Evolutionary conservation across 2,888 invertebrate genomes (phyloP).

Genomic region (Ephialtes manifestator): DNA sequence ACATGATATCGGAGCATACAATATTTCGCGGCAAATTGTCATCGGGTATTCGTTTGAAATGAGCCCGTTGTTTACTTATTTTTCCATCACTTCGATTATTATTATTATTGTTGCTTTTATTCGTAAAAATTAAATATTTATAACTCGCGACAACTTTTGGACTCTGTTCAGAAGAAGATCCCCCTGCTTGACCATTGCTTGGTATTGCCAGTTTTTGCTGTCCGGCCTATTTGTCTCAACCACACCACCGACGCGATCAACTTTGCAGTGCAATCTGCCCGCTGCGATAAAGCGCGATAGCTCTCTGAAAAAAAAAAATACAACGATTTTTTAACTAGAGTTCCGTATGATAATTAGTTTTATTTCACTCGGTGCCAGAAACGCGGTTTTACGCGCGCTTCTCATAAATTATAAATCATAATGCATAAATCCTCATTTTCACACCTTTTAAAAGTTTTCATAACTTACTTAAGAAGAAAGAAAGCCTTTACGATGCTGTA

Average conservation of each 20-base stretch:
- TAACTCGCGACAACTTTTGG: conserved; percentile 99
- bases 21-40: conserved; percentile 23
- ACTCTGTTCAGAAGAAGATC: conserved; percentile 98
- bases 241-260: conserved; percentile 98
- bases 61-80: conserved; percentile 7
- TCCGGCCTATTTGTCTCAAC: conserved; percentile 98
- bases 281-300: conserved; percentile 97
- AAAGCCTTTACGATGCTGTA: too few relatives aligned
- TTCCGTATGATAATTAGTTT: neutral
- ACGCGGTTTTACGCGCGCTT: too few relatives aligned
- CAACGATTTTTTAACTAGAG: neutral
- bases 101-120: conserved; percentile 44
- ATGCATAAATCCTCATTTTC: too few relatives aligned
- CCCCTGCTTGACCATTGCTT: conserved; percentile 99
- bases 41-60: conserved; percentile 2
- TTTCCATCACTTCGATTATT: conserved; percentile 53
- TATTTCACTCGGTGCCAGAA: too few relatives aligned
- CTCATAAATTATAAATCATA: too few relatives aligned
- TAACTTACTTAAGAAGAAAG: too few relatives aligned
- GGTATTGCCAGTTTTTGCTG: conserved; percentile 96
- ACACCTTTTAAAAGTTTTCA: too few relatives aligned
- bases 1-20: conserved; percentile 52
- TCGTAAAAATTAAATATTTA: conserved; percentile 94
- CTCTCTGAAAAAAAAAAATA: conserved; percentile 87
- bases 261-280: conserved; percentile 98